A percentile compares a stretch with the other conserved stretches of the same genome.
These are phyloP conservation scores for Panagrolaimus sp. DNA, from an alignment of 1,140 invertebrate genomes.

Conservation along the genomic window DNA sequence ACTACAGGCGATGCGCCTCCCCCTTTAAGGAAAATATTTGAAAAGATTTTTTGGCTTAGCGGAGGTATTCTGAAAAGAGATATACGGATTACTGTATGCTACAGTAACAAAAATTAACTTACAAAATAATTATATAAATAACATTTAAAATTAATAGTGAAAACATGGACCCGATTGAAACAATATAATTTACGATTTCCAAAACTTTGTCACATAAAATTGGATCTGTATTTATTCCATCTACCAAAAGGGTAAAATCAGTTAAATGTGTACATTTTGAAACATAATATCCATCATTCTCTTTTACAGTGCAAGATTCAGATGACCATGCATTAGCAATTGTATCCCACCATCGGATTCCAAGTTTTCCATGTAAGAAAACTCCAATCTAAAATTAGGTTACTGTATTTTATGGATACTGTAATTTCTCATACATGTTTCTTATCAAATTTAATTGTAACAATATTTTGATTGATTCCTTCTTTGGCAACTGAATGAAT, in stretches of 20 bases:
- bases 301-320: not conserved
- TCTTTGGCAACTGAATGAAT: not conserved
- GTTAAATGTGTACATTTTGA: conserved; percentile 5
- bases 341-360: not conserved
- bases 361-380: not conserved
- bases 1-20: too few species aligned
- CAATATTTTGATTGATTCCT: not conserved
- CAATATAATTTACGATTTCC: not conserved
- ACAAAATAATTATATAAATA: conserved; percentile 8
- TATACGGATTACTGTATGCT: not conserved
- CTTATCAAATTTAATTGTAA: not conserved
- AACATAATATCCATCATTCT: not conserved
- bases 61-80: not conserved
- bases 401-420: not conserved
- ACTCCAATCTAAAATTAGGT: conserved; percentile 4
- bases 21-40: not conserved
- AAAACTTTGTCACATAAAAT: not conserved
- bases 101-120: not conserved
- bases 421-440: not conserved
- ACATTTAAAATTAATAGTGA: not conserved
- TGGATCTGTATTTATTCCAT: not conserved
- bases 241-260: conserved; percentile 6
- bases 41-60: too few species aligned
- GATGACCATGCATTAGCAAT: not conserved
- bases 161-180: not conserved